These are phyloP conservation scores for Oryzias celebensis DNA, from an alignment of 2,113 vertebrate species.

Conservation along the genomic window DNA sequence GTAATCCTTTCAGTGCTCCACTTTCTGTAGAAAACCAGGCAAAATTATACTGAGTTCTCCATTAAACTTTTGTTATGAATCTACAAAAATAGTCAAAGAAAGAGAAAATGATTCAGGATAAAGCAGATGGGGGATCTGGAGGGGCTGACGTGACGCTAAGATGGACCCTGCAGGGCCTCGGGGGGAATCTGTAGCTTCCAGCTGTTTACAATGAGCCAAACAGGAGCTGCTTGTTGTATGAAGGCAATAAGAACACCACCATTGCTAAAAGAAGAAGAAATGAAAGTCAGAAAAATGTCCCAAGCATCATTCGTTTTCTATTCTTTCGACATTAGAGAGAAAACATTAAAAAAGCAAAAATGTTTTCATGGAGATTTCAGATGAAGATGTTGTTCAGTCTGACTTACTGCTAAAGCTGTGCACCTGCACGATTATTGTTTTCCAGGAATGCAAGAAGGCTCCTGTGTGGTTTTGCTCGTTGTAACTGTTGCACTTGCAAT, in stretches of 20 bases:
- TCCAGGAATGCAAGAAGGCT: conserved; percentile 27
- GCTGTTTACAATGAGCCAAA: conserved; percentile 33
- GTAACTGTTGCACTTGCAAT: conserved; percentile 62
- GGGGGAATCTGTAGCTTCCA: conserved; percentile 13
- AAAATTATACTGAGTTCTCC: too few species aligned
- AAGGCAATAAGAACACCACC: neutral
- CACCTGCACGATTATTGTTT: conserved; percentile 53
- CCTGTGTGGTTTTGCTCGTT: conserved; percentile 41
- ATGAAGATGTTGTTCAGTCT: conserved; percentile 17
- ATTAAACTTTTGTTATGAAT: conserved; percentile 42
- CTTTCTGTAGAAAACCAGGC: neutral
- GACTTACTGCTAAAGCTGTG: conserved; percentile 2
- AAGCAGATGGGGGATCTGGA: conserved; percentile 1
- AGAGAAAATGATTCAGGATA: too few species aligned
- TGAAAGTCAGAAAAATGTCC: neutral
- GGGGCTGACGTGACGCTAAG: conserved; percentile 16
- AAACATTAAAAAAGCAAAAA: neutral
- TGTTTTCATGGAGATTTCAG: conserved; percentile 1
- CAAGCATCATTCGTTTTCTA: too few species aligned
- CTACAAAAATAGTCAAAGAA: neutral
- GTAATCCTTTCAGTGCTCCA: conserved; percentile 28
- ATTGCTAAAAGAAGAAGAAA: neutral
- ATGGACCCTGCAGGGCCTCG: conserved; percentile 14
- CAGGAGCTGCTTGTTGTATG: conserved; percentile 7
- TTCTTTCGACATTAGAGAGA: too few species aligned